A percentile compares a stretch with the other conserved stretches of the same genome.
Evolutionary conservation across 37 sponge, comb jelly and placozoan genomes (phyloP).

Genomic region (Eunapius fragilis): DNA sequence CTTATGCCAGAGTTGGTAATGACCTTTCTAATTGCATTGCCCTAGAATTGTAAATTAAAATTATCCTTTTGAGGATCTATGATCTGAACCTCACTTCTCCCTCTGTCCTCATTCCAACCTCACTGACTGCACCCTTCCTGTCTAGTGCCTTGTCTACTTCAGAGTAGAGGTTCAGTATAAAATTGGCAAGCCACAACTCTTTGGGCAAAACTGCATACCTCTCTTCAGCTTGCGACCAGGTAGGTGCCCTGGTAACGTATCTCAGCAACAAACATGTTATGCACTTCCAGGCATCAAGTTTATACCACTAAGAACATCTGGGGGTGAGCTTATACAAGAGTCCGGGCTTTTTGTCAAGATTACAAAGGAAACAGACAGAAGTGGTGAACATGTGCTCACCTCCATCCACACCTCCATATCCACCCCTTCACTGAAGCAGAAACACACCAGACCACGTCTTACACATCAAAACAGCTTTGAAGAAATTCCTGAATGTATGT

Average conservation of each 20-base stretch:
- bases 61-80: too few species aligned
- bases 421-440: too few species aligned
- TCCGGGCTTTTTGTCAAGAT: constrained; percentile 72
- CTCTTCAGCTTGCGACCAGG: constrained; percentile 39
- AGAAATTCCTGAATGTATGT: background rate
- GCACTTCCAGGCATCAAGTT: constrained; percentile 57
- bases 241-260: background rate
- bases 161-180: constrained; percentile 39
- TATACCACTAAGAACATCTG: constrained; percentile 58
- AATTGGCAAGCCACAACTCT: constrained; percentile 13
- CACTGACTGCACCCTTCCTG: too few species aligned
- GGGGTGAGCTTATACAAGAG: constrained; percentile 64
- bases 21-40: background rate
- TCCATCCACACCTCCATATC: background rate
- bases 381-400: background rate
- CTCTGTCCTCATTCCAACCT: too few species aligned
- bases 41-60: too few species aligned
- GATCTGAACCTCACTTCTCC: background rate
- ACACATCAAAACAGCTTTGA: background rate
- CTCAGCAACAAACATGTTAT: background rate
- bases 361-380: background rate
- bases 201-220: constrained; percentile 76
- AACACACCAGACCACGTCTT: background rate
- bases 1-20: constrained; percentile 51
- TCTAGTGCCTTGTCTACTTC: constrained; percentile 67